phyloP scores from a whole-genome alignment of 37 sponge, comb jelly and placozoan species.

The Mnemiopsis leidyi region DNA sequence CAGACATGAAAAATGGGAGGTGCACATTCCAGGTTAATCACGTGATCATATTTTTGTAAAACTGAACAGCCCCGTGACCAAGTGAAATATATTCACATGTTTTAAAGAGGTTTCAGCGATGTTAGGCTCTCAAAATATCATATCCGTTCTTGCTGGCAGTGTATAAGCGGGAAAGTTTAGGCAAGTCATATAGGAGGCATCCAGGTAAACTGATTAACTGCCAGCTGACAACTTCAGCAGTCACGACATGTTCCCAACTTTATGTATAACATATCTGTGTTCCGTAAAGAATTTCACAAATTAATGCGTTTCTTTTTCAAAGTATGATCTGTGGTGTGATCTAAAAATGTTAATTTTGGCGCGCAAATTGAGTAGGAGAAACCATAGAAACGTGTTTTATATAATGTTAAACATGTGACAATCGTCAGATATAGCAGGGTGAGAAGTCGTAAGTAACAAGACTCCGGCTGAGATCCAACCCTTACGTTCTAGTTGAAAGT shows the following conservation, averaged over 20 bases:
- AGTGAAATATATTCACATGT: background rate
- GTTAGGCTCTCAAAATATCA: background rate
- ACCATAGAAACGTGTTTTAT: background rate
- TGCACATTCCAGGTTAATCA: no score
- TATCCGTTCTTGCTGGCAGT: background rate
- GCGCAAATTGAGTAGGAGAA: background rate
- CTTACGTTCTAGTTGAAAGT: no score
- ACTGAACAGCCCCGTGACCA: background rate
- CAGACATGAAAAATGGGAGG: no score
- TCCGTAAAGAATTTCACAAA: background rate
- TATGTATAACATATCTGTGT: background rate
- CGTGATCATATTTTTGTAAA: background rate
- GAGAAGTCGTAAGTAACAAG: no score
- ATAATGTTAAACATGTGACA: background rate
- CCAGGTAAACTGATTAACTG: no score
- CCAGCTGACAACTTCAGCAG: no score
- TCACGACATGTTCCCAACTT: no score
- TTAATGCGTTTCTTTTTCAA: background rate
- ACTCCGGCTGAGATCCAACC: no score
- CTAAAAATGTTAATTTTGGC: background rate
- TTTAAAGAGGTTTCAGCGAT: background rate
- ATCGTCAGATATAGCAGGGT: background rate
- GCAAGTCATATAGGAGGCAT: no score
- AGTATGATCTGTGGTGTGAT: background rate
- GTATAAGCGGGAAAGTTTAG: no score